Base-by-base conservation (phyloP, 2,113 vertebrate genomes). In the Orientallactaga bullata region DNA sequence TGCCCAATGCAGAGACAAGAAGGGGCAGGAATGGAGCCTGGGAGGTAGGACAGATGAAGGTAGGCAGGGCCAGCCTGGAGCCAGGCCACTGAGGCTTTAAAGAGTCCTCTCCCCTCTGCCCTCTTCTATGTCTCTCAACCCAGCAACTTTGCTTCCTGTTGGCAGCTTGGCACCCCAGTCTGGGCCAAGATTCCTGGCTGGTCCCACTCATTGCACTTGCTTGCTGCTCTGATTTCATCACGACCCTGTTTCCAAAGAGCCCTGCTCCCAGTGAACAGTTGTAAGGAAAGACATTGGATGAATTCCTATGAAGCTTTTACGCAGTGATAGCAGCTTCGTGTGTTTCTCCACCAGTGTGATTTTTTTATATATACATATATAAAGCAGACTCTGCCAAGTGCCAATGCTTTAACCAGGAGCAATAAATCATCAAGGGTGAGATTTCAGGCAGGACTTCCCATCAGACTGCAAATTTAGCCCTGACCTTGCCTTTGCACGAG, bases 381-480 rank as follows among this genome's bases (percentile, higher is more conserved):
- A 55, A 88, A 81, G 39, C 72, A 68, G 26, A 20, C 32, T 30
- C 51, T 77, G 86, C 39, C 32, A 86, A 72, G 30, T 61, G 35
- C 74, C 60, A 24, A 18, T 61, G 28, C 63, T 92, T 96, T 78
- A 81, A 84, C 37, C 39, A 63, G 65, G 84, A 78, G 76, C 47
- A 82, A 88, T 71, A 83, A 85, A 88, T 94, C 69, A 82, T 42
- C n/a, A 65, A 76, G 61, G 16, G 61, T 63, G 18, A 88, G 30
- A 66, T 94, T 82, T 94, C 51, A 68, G 65, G 73, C 63, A 73
- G 47, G 39, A 37, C 65, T 91, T 94, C 60, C 87, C 47, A 89
- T 83, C 76, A 73, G 72, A 72, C 15, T 65, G 3, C 30, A 89
- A n/a, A 16, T 32, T 63, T 55, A 61, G 18, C 13, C 5, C 12